Conservation (phyloP, 1,140 invertebrate genomes). For the Temnothorax curvispinosus region DNA sequence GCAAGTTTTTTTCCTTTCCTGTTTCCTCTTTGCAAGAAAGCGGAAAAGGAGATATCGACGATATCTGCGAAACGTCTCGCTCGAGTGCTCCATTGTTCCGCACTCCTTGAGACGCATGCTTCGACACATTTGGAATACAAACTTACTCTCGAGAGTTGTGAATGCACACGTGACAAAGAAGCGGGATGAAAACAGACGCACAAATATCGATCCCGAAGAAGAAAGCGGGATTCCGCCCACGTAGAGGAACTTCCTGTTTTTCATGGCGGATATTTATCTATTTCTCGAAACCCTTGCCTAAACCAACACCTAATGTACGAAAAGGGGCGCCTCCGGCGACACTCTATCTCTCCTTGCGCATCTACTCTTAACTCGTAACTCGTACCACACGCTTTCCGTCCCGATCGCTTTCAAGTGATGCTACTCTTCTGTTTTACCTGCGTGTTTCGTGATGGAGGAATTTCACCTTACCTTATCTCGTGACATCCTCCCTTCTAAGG, state of each 20-base stretch:
- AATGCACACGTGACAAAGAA: not conserved
- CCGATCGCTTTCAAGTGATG: constrained; percentile 12
- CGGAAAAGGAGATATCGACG: constrained; percentile 13
- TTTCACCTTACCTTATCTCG: constrained; percentile 64
- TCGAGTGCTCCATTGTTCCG: constrained; percentile 51
- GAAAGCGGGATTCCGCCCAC: constrained; percentile 74
- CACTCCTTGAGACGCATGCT: constrained; percentile 24
- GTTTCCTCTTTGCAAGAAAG: constrained; percentile 57
- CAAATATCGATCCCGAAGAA: constrained; percentile 47
- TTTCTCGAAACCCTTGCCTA: constrained; percentile 78
- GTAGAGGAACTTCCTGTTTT: constrained; percentile 78
- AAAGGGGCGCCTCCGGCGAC: constrained; percentile 75
- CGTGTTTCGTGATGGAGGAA: constrained; percentile 46
- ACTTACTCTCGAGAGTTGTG: constrained; percentile 14
- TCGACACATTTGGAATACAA: constrained; percentile 48
- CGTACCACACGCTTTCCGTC: constrained; percentile 61
- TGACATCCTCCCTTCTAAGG: constrained; percentile 66
- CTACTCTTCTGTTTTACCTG: constrained; percentile 68
- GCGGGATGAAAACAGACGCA: not conserved
- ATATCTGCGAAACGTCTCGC: constrained; percentile 57
- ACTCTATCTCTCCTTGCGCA: constrained; percentile 72
- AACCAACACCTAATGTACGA: constrained; percentile 75
- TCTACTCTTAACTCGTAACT: constrained; percentile 71
- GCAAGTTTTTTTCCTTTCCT: constrained; percentile 50
- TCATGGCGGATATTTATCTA: constrained; percentile 77